Conservation (phyloP, 2,888 invertebrate genomes). For the Xestia rhomboidea region DNA sequence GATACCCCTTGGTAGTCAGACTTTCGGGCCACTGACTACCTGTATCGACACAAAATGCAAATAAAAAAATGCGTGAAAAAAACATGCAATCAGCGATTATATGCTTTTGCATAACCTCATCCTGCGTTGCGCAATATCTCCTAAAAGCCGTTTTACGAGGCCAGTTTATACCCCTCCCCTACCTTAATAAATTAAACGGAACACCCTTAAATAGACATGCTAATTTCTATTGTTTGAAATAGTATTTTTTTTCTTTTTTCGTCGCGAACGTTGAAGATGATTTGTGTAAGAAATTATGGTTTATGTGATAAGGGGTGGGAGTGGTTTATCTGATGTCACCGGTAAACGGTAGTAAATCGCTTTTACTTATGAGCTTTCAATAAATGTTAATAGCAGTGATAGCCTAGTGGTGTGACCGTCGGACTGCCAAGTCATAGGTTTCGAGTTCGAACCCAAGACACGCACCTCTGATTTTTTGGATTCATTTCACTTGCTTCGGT, state of each 20-base stretch:
- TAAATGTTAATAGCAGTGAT: neutral
- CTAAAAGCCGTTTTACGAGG: slow-evolving; percentile 73
- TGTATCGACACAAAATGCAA: neutral
- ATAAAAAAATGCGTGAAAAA: neutral
- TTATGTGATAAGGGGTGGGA: slow-evolving; percentile 27
- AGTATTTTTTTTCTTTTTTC: slow-evolving; percentile 45
- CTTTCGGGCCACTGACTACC: neutral
- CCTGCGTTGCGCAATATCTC: slow-evolving; percentile 64
- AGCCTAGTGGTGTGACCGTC: too few species aligned
- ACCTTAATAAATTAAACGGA: slow-evolving; percentile 79
- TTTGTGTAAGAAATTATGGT: slow-evolving; percentile 37
- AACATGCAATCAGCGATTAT: slow-evolving; percentile 31
- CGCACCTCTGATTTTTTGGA: too few species aligned
- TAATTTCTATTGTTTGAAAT: slow-evolving; percentile 77
- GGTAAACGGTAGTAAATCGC: slow-evolving; percentile 14
- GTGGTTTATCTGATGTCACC: slow-evolving; percentile 19
- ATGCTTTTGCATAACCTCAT: slow-evolving; percentile 37
- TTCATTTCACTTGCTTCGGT: too few species aligned
- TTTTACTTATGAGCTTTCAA: neutral
- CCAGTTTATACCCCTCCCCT: slow-evolving; percentile 59
- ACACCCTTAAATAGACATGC: slow-evolving; percentile 78
- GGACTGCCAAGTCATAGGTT: too few species aligned
- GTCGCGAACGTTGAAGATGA: slow-evolving; percentile 34
- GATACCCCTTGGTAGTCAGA: neutral
- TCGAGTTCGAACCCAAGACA: too few species aligned